Evolutionary conservation across 2,797 vertebrate species (phyloP), one percentile per base, ranked within the genome.

Genomic region (Nasua narica): DNA sequence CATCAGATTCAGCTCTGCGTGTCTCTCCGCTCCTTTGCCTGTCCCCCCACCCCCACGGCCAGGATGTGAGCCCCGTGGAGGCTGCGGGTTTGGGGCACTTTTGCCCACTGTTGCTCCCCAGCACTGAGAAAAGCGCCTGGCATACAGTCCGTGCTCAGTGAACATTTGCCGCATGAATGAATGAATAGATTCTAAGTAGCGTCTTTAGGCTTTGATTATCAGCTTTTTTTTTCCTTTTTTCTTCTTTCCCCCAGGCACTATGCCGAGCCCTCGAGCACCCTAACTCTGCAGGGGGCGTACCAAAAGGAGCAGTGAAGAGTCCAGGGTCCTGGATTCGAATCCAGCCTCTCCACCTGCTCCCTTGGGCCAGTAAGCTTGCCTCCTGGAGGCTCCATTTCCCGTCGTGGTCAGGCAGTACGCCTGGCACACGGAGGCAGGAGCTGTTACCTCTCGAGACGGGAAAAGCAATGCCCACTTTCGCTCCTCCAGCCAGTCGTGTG

Each of bases 401-500:
- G 32, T 25, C 54, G n/a, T 0, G 18, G 40, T 25, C n/a, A 74
- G 70, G 50, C 10, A 5, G n/a, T 14, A 32, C 25, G 85, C 50
- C 94, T 92, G 84, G 40, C 54, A 25, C 2, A 0, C 8, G 40
- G 18, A 78, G 86, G 62, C 77, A 90, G 88, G 37, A 56, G 54
- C 62, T 48, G 40, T 13, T 37, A 52, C 37, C 52, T 23, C 25
- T 35, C 1, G 10, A 50, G 65, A 65, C 25, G 16, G 12, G 48
- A 74, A 37, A 43, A 2, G 10, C 10, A 15, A 48, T 3, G 50
- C 8, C 50, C 12, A 4, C 1, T 1, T 43, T 48, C 6, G 9
- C 18, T 37, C 29, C 52, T 78, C 37, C 9, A 35, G 46, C n/a
- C 58, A 29, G 19, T 23, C n/a, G 5, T 0, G 0, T 40, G 27